Percentiles rank a stretch among this genome's conserved stretches.
phyloP scores from a whole-genome alignment of 1,140 invertebrate genomes.

The Zaprionus ghesquierei region DNA sequence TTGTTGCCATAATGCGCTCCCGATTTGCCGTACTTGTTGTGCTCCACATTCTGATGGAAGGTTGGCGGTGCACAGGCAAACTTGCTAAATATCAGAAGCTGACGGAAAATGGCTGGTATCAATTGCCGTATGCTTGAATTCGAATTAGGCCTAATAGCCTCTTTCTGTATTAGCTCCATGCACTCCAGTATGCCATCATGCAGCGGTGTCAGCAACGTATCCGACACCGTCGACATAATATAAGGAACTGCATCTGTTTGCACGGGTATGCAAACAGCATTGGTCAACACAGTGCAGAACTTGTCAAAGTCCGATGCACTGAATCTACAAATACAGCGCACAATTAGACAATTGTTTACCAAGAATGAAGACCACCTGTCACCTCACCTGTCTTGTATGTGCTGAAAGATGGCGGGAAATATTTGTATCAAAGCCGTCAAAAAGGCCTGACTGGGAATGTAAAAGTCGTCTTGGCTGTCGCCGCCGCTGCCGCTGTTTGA shows the following conservation, averaged over 20 bases:
- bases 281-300: conserved; percentile 90
- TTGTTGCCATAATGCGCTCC: conserved; percentile 71
- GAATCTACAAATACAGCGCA: conserved; percentile 84
- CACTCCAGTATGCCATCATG: conserved; percentile 92
- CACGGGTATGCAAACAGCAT: conserved; percentile 91
- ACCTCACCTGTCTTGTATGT: conserved; percentile 91
- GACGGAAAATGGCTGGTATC: conserved; percentile 91
- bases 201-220: conserved; percentile 90
- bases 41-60: conserved; percentile 84
- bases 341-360: neutral
- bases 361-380: neutral
- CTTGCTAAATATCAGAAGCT: conserved; percentile 89
- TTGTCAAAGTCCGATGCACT: conserved; percentile 90
- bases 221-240: conserved; percentile 88
- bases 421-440: conserved; percentile 96
- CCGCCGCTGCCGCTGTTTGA: conserved; percentile 40
- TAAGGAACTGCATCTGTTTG: conserved; percentile 92
- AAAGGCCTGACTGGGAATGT: conserved; percentile 95
- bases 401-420: conserved; percentile 95
- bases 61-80: conserved; percentile 88
- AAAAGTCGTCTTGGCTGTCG: conserved; percentile 85
- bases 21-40: conserved; percentile 70
- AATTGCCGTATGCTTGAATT: conserved; percentile 85
- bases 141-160: conserved; percentile 87
- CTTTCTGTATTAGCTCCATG: conserved; percentile 91